Base-by-base conservation (phyloP, 2,888 invertebrate species). In the Onthophagus sagittarius region DNA sequence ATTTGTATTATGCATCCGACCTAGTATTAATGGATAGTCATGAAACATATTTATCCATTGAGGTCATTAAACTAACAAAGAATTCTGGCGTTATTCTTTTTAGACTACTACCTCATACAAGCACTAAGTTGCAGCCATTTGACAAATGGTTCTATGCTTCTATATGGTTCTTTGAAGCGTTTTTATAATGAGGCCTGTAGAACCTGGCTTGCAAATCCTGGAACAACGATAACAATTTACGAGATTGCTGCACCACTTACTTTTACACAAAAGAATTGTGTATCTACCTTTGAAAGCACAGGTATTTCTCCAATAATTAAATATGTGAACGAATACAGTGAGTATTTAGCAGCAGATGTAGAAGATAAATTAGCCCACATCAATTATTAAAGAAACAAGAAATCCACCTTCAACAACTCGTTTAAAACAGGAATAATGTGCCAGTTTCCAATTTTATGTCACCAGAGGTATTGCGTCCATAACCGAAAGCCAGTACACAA, bases 221-320 rank as follows among this genome's bases (percentile, higher is more conserved):
- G 74, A n/a, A 75, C 71, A 70, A 72, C 69, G 69, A 74, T 74
- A 15, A 39, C 62, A 5, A 74, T 74, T 31, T 74, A 74, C 14
- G 72, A 74, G n/a, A 72, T 74, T 14, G 69, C 72, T 14, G 74
- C 72, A 69, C 39, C 70, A 62, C 39, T 74, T 15, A 71, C 71
- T n/a, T 74, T 74, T 71, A 15, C 62, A 62, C 7, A 53, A 15
- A 11, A 63, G 70, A 72, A 74, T 39, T 62, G 67, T 13, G 63
- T 53, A 11, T 63, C 63, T 13, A 33, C n/a, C 53, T 74, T 74
- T 62, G 14, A 62, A 64, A 9, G 32, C 13, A 74, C 72, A 14
- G 74, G 70, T 6, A 64, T 74, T 15, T 70, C 70, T 14, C 65
- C 74, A 31, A 72, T 62, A 39, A 72, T 73, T 65, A 53, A 70